Evolutionary conservation across 1,140 invertebrate genomes (phyloP), one percentile per base, ranked within the genome.

Genomic region (Pseudomyrmex sp.): DNA sequence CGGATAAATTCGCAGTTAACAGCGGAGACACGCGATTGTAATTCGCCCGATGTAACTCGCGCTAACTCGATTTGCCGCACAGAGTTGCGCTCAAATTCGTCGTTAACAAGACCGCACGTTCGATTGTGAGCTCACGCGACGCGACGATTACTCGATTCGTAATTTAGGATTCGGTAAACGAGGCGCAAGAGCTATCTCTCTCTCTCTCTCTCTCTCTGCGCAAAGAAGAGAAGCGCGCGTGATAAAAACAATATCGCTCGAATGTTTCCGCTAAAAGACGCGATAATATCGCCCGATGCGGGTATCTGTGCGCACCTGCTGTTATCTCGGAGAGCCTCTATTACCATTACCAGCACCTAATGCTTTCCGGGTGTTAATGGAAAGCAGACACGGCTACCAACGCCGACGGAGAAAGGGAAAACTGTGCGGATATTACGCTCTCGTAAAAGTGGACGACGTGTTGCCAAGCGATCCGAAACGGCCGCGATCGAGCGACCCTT

Each of bases 311-410:
- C 35, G 35, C 84, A 84, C 44, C 69, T 86, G 79, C 54, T 35
- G 74, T 88, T 89, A 88, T 85, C 84, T 72, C 48, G 35, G 35
- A 56, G 69, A 83, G 61, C 15, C 63, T 50, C 87, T 77, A 88
- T 89, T 88, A 88, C 63, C 87, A 75, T 89, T 89, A 86, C 61
- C 46, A 44, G 61, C 59, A 58, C 48, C 35, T 79, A 76, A 56
- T 72, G 84, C 58, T 84, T 54, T 65, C 76, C 50, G 88, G 85
- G 74, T 79, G 85, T 74, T 89, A 86, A 86, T 82, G 88, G 84
- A 84, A 86, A 86, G 73, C 70, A 85, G 86, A 85, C 62, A 59
- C 70, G 76, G 54, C 59, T 54, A 44, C 62, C 50, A 26, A 20
- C 26, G 10, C 1, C 54, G 44, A 0, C 52, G 35, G 8, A 46